Percentiles rank a stretch among this genome's conserved stretches.
Conservation (phyloP, 2,113 vertebrate species). For the Microtus ochrogaster region DNA sequence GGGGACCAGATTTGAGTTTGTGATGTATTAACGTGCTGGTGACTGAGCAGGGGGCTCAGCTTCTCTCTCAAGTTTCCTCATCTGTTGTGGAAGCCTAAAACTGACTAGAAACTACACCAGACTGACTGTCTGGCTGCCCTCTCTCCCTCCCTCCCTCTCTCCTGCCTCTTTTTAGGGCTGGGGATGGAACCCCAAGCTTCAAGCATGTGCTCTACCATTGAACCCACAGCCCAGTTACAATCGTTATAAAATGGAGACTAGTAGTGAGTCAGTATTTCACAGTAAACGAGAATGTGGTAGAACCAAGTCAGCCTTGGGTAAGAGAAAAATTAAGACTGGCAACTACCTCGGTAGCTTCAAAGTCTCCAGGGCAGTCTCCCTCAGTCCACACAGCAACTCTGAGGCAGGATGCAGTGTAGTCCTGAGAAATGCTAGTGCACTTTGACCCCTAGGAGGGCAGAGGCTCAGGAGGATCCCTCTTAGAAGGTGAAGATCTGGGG, state of each 20-base stretch:
- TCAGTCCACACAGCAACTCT: not conserved
- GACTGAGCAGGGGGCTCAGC: not conserved
- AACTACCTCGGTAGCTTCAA: not conserved
- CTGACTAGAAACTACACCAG: not conserved
- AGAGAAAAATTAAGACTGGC: not conserved
- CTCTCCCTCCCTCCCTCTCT: not conserved
- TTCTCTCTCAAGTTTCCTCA: not conserved
- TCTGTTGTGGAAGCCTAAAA: not conserved
- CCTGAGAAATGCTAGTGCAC: not conserved
- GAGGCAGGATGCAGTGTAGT: accelerated
- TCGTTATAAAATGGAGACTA: not conserved
- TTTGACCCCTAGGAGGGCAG: not conserved
- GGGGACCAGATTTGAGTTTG: not conserved
- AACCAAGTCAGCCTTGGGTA: not conserved
- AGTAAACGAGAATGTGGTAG: not conserved
- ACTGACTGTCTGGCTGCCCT: not conserved
- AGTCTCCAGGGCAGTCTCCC: too few species aligned
- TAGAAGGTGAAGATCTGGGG: slow-evolving; percentile 2
- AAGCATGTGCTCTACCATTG: not conserved
- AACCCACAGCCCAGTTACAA: not conserved
- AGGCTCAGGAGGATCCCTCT: not conserved
- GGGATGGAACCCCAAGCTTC: not conserved
- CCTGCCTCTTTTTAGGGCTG: not conserved
- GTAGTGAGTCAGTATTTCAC: not conserved
- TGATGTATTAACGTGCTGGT: not conserved